phyloP scores from a whole-genome alignment of 2,888 invertebrate species.

The Hirtodrosophila duncani region DNA sequence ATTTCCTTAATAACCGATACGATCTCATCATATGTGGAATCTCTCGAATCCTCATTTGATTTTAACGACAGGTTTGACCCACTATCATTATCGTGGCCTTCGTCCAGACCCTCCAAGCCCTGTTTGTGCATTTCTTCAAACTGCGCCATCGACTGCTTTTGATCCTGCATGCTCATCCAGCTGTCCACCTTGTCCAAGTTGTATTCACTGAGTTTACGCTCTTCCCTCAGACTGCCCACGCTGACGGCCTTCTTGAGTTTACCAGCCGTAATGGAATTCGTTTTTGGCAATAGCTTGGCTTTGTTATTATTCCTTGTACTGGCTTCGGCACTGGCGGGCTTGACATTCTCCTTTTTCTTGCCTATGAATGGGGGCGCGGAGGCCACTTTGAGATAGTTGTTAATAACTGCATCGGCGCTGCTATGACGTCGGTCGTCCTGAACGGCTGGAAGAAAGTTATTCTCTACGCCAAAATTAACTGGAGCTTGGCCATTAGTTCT shows the following conservation, averaged over 20 bases:
- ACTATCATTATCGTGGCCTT: constrained; percentile 51
- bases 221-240: constrained; percentile 69
- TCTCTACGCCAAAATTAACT: constrained; percentile 59
- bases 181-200: constrained; percentile 78
- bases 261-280: constrained; percentile 5
- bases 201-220: constrained; percentile 76
- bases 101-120: constrained; percentile 57
- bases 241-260: constrained; percentile 66
- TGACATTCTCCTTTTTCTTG: constrained; percentile 75
- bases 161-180: constrained; percentile 78
- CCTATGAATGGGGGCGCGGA: constrained; percentile 57
- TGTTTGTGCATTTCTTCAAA: constrained; percentile 49
- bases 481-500: constrained; percentile 1
- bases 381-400: constrained; percentile 75
- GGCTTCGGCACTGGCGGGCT: constrained; percentile 46
- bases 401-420: constrained; percentile 74
- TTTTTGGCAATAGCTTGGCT: constrained; percentile 13
- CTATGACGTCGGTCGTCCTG: constrained; percentile 46
- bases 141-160: constrained; percentile 33
- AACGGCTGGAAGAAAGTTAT: constrained; percentile 57
- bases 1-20: constrained; percentile 78
- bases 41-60: constrained; percentile 73
- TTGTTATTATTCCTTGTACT: constrained; percentile 14
- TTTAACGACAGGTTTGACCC: constrained; percentile 65
- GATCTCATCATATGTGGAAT: constrained; percentile 78